Base-by-base conservation (phyloP, 2,888 invertebrate genomes). In the Drosophila nigritarsus region DNA sequence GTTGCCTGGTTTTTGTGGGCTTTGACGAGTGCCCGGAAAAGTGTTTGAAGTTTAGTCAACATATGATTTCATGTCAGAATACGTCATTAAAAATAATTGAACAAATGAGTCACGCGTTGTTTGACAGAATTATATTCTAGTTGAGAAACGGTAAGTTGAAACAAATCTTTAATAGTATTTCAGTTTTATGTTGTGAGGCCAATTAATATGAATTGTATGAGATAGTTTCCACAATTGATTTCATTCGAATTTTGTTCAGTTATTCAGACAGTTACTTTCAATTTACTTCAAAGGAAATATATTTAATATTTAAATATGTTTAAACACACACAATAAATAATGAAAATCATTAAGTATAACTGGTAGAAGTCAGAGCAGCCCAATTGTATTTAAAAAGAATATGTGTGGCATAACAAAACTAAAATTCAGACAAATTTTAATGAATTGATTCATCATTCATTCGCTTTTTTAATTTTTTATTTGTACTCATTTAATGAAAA, bases 1-100 rank as follows among this genome's bases (percentile, higher is more conserved):
- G 60, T 53, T 50, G 50, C 8, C 36, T 66, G 30, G 64, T 69
- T 72, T 76, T 76, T 67, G 64, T 51, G 72, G 64, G 69, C 65
- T 73, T 80, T 78, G 83, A 88, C 87, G 84, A 80, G 73, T 67
- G 69, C 55, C 66, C 63, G 77, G 67, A 73, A 62, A 56, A 56
- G 50, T 66, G 70, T 79, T 86, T 86, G 71, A 61, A 65, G 63
- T 64, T 48, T 56, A 38, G 63, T 65, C 75, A 65, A 74, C 85
- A 82, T 70, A 78, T 79, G 62, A 70, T 69, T 58, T 45, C 53
- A 48, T 29, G 73, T 59, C 71, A 49, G 45, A 64, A 58, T 61
- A 61, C 65, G 58, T 59, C 59, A 67, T 62, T 68, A 64, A 71
- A 54, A 74, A 48, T 40, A n/a, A 53, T 51, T 60, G 49, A 73